These are phyloP conservation scores for Oncorhynchus clarkii DNA, from an alignment of 2,113 vertebrate species.

Conservation along the genomic window DNA sequence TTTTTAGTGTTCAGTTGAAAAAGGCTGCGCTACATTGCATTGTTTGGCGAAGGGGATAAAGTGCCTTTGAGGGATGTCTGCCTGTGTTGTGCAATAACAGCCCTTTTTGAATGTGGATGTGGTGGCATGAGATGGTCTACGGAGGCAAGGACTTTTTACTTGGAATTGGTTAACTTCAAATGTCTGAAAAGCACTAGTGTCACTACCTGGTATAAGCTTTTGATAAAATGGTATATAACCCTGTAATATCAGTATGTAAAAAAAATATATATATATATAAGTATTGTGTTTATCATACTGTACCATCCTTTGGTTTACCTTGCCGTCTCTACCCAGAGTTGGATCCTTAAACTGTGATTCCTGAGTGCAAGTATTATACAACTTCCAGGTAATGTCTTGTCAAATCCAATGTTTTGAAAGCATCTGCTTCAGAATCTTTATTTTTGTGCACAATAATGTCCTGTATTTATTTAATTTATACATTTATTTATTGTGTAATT, in stretches of 20 bases:
- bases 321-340: conserved; percentile 64
- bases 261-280: conserved; percentile 18
- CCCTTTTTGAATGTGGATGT: conserved; percentile 69
- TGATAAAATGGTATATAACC: conserved; percentile 66
- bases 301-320: conserved; percentile 72
- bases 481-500: conserved; percentile 75
- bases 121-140: conserved; percentile 45
- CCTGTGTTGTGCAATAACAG: conserved; percentile 75
- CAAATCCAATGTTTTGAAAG: conserved; percentile 70
- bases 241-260: conserved; percentile 59
- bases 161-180: conserved; percentile 41
- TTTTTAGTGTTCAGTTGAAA: conserved; percentile 41
- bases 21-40: background rate
- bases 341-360: conserved; percentile 76
- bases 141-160: conserved; percentile 46
- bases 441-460: conserved; percentile 69
- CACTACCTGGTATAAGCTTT: conserved; percentile 76
- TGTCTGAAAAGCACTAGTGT: conserved; percentile 66
- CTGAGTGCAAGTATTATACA: conserved; percentile 70
- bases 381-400: conserved; percentile 58
- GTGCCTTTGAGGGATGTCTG: conserved; percentile 73
- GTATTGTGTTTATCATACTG: conserved; percentile 64
- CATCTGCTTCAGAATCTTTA: conserved; percentile 67
- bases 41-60: conserved; percentile 49
- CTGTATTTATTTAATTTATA: conserved; percentile 80